Conservation (phyloP, 2,888 invertebrate species). For the Zaprionus bogoriensis region DNA sequence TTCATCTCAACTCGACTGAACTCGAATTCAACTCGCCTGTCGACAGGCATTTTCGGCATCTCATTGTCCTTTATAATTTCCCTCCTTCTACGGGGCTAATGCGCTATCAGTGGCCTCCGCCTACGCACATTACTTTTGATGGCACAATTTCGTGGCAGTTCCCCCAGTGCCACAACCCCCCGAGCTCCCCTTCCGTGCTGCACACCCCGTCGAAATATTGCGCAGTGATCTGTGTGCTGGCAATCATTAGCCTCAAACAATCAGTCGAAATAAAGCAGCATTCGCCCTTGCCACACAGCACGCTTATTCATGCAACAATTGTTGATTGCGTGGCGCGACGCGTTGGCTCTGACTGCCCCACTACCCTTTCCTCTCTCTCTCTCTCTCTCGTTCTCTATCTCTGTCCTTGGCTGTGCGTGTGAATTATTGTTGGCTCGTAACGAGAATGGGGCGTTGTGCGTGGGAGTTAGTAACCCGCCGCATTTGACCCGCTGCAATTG, state of each 20-base stretch:
- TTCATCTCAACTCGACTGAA: background rate
- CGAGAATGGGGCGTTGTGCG: too few species aligned
- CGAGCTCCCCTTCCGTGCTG: background rate
- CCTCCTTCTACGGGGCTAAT: constrained; percentile 32
- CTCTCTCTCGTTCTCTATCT: background rate
- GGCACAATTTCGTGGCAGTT: constrained; percentile 62
- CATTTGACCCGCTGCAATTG: constrained; percentile 40
- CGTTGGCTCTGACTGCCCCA: constrained; percentile 17
- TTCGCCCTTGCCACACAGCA: background rate
- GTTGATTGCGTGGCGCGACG: constrained; percentile 60
- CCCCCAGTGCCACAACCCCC: background rate
- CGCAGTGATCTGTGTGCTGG: constrained; percentile 71
- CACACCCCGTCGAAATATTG: constrained; percentile 39
- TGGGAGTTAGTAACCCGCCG: too few species aligned
- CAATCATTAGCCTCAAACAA: constrained; percentile 69
- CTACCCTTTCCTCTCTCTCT: background rate
- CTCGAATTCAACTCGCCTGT: constrained; percentile 6
- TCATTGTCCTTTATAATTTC: constrained; percentile 42
- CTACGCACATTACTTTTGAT: constrained; percentile 67
- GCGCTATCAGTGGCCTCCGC: constrained; percentile 22
- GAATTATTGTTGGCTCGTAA: constrained; percentile 69
- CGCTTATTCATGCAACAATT: constrained; percentile 73
- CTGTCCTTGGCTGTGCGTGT: constrained; percentile 34
- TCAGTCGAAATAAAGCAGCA: constrained; percentile 26
- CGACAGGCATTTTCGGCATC: constrained; percentile 23